Base-by-base conservation (phyloP, 2,113 vertebrate species). In the Camelus dromedarius region DNA sequence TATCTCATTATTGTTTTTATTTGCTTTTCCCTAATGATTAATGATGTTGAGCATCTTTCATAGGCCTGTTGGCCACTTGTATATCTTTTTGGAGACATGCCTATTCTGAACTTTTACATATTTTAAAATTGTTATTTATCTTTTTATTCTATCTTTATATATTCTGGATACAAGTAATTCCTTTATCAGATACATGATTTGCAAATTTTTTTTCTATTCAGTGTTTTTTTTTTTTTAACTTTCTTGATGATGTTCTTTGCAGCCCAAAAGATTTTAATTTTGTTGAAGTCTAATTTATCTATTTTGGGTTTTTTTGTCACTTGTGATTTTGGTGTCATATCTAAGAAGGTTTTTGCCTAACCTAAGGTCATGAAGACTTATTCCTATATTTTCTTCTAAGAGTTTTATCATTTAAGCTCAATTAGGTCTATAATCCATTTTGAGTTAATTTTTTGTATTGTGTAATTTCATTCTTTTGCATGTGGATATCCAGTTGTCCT, bases 111-210 rank as follows among this genome's bases (percentile, higher is more conserved):
- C 35, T 66, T 90, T 76, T 58, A 35, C 13, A 52, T 14, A 20
- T 76, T 32, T 81, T 72, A 50, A 83, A 83, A 92, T 92, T 73
- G 32, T 64, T 77, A 48, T 38, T 85, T 92, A 35, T 66, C 26
- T 54, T 84, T 76, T 75, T 19, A 52, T 81, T 89, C 16, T 48
- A 75, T 67, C 10, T 73, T 67, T 75, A 26, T 54, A 73, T 75
- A 48, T 84, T 76, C n/a, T 75, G 26, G 56, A 30, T 84, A 76
- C 7, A 86, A 77, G 19, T 85, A 42, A 42, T 42, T 42, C 28
- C 48, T 85, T 67, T 67, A 56, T 85, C 58, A 93, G 69, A 86
- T 67, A 35, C 1, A 19, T 69, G 60, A 69, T 79, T 77, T 20
- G 15, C 35, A 69, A 52, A 24, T 8, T 62, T 48, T 85, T 85